Evolutionary conservation across 2,888 invertebrate species (phyloP), one percentile per base, ranked within the genome.

Genomic region (Torymus auratus): DNA sequence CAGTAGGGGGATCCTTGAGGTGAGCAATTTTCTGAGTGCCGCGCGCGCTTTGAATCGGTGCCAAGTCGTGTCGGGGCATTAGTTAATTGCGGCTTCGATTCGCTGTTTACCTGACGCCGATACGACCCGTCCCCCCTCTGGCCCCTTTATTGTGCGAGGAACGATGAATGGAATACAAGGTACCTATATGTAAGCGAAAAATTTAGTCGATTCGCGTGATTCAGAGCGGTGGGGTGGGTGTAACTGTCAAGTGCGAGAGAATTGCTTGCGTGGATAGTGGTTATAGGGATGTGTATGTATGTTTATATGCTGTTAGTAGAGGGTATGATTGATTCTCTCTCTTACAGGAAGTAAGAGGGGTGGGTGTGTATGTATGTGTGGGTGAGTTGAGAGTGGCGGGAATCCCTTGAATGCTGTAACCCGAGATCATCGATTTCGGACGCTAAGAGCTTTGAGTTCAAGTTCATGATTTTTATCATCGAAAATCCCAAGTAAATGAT

Each of bases 31-130:
- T 83, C 84, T 84, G 86, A 88, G 87, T 86, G 87, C 86, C 84
- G 55, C 23, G 14, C 7, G 64, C 50, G 53, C 85, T 87, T 85
- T 89, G 88, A 89, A 88, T 88, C 85, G 88, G 88, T 88, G 88
- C 88, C 89, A 89, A 87, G 85, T 86, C 83, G 88, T 87, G 85
- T 84, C 85, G 80, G 84, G 80, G 84, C 86, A 86, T 87, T 86
- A 85, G 85, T 85, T 87, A 86, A 88, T 88, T 87, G 83, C 80
- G 20, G 50, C 14, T 2, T 41, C 14, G 13, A 20, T 52, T 50
- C 52, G 50, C 15, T 60, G 53, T 70, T 56, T 68, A 72, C 69
- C 52, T 64, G 55, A 14, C 23, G 17, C 2, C 65, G 20, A 50
- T 23, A 14, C 17, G 7, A 7, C n/a, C n/a, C n/a, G n/a, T 15